Base-by-base conservation (phyloP, 2,113 vertebrate genomes). In the Rafetus swinhoei region DNA sequence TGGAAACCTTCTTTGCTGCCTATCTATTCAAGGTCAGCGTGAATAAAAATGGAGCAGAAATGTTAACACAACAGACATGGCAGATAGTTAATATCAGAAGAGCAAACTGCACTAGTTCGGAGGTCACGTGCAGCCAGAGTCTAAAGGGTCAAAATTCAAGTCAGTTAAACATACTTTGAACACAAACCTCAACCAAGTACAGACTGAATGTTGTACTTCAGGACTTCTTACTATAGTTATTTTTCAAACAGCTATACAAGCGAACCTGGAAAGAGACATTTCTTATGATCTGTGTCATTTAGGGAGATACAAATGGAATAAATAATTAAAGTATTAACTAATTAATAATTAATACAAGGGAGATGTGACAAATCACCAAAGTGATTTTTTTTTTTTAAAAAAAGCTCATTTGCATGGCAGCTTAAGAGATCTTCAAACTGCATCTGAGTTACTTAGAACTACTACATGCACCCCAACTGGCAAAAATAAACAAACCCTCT, bases 71-170 rank as follows among this genome's bases (percentile, higher is more conserved):
- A 50, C 22, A 84, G 87, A 89, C 82, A 80, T 5, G 1, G 84
- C 87, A 12, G 35, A 90, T 35, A 91, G 96, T 95, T 95, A 97
- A 93, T 90, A 92, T 6, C 7, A 21, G 62, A 93, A 89, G 84
- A 54, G 77, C 94, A 87, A 79, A 89, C 87, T 84, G 74, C 57
- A 6, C 1, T 27, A 55, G 81, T 15, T 35, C 13, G 50, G 52
- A 45, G 59, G 95, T 77, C 85, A 62, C 32, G 19, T 54, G 57
- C 54, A 91, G 77, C 74, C 81, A 93, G 87, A 97, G 97, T 98
- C 97, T 96, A 76, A 98, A 98, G 97, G 97, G 96, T 97, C 97
- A 89, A 93, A 91, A 93, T 81, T 84, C 35, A 87, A 91, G 57
- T n/a, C 5, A 86, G 89, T 65, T 65, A 74, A 95, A 79, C 2